Evolutionary conservation across 1,140 invertebrate genomes (phyloP).

Genomic region (Atta colombica): DNA sequence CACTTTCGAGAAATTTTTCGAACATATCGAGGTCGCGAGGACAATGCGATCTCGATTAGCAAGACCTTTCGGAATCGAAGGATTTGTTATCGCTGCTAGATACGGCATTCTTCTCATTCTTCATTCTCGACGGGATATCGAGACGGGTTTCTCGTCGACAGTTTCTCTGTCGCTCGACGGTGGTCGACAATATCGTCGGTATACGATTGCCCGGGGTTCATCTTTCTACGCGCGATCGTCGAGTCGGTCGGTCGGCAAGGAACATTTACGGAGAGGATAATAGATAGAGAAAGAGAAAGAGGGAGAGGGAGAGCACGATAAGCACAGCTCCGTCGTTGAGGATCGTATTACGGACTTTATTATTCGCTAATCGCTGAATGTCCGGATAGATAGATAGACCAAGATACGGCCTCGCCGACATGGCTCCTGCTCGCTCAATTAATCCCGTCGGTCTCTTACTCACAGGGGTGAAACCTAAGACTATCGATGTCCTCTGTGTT

Average conservation of each 20-base stretch:
- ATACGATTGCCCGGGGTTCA: conserved; percentile 42
- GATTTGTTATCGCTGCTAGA: neutral
- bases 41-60: neutral
- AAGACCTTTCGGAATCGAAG: neutral
- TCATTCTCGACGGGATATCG: conserved; percentile 13
- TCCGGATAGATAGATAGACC: conserved; percentile 60
- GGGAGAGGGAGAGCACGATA: conserved; percentile 48
- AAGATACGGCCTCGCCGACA: conserved; percentile 59
- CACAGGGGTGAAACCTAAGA: conserved; percentile 64
- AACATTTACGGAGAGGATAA: conserved; percentile 40
- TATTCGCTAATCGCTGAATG: conserved; percentile 77
- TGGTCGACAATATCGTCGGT: conserved; percentile 46
- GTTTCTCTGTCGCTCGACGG: neutral
- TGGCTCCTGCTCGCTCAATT: conserved; percentile 47
- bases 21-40: neutral
- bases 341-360: conserved; percentile 71
- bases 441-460: conserved; percentile 55
- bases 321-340: conserved; percentile 36
- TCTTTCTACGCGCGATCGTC: conserved; percentile 36
- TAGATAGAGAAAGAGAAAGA: neutral
- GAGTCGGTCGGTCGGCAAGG: conserved; percentile 40
- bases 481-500: conserved; percentile 56
- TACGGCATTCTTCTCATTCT: conserved; percentile 21
- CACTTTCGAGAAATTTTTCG: neutral
- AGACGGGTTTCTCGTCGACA: conserved; percentile 27